phyloP scores from a whole-genome alignment of 2,888 invertebrate genomes.

The Gasteruption jaculator region DNA sequence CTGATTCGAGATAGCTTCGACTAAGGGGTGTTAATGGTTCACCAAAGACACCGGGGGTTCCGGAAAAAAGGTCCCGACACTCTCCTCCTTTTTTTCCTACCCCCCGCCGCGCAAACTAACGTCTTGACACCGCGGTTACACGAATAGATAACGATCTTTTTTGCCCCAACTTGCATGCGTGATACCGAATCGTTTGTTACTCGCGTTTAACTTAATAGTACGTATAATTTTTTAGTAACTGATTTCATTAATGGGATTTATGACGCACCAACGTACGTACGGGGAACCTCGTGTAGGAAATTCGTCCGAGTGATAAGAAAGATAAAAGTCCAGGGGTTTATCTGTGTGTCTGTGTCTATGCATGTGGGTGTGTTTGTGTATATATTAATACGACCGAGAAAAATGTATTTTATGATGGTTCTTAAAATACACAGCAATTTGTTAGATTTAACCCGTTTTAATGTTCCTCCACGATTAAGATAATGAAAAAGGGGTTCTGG shows the following conservation, averaged over 20 bases:
- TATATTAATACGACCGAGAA: too few species aligned
- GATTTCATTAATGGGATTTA: constrained; percentile 44
- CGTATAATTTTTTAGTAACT: too few species aligned
- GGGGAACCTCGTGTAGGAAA: too few species aligned
- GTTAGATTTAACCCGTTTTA: too few species aligned
- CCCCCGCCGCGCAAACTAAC: constrained; percentile 28
- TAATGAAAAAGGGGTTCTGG: too few species aligned
- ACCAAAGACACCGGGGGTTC: constrained; percentile 31
- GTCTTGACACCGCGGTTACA: constrained; percentile 39
- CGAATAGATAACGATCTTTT: constrained; percentile 45
- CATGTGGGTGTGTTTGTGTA: too few species aligned
- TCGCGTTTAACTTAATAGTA: constrained; percentile 25
- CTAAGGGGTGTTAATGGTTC: constrained; percentile 32
- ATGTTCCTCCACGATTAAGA: too few species aligned
- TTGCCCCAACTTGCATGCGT: constrained; percentile 40
- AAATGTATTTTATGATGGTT: too few species aligned
- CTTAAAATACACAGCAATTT: too few species aligned
- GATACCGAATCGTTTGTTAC: constrained; percentile 43
- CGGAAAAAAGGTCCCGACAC: constrained; percentile 22
- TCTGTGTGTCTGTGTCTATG: too few species aligned
- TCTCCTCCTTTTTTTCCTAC: constrained; percentile 14
- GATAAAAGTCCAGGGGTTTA: too few species aligned
- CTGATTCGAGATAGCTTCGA: constrained; percentile 27
- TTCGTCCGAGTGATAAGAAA: too few species aligned
- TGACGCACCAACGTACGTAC: constrained; percentile 27